These are phyloP conservation scores for Garra rufa DNA, from an alignment of 2,113 vertebrate genomes.

Conservation along the genomic window DNA sequence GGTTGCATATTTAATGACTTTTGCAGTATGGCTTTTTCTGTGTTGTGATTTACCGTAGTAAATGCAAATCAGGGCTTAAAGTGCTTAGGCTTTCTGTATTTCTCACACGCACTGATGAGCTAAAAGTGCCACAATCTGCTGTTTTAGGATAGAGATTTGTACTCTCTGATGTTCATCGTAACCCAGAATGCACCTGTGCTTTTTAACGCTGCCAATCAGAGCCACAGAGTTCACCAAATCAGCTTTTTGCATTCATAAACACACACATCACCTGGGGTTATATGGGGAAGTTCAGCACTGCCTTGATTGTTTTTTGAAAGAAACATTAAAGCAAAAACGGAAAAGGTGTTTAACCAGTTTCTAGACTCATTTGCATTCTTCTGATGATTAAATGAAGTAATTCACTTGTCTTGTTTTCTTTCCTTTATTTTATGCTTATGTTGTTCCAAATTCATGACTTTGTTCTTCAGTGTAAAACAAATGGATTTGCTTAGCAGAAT, in stretches of 20 bases:
- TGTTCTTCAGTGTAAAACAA: background rate
- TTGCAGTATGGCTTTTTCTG: background rate
- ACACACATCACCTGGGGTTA: background rate
- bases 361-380: background rate
- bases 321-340: background rate
- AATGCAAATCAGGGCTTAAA: background rate
- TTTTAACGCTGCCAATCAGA: background rate
- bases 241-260: background rate
- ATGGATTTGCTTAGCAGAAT: background rate
- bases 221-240: background rate
- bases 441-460: background rate
- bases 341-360: background rate
- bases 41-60: background rate
- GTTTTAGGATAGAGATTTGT: background rate
- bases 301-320: background rate
- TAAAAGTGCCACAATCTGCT: background rate
- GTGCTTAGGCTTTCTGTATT: background rate
- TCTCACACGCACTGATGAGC: background rate
- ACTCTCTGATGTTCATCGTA: background rate
- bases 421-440: background rate
- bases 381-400: background rate
- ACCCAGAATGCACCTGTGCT: conserved; percentile 22
- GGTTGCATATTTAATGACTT: background rate
- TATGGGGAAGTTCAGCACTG: background rate
- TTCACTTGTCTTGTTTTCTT: background rate